These are phyloP conservation scores for Tachycineta bicolor DNA, from an alignment of 2,113 vertebrate species.

Conservation along the genomic window DNA sequence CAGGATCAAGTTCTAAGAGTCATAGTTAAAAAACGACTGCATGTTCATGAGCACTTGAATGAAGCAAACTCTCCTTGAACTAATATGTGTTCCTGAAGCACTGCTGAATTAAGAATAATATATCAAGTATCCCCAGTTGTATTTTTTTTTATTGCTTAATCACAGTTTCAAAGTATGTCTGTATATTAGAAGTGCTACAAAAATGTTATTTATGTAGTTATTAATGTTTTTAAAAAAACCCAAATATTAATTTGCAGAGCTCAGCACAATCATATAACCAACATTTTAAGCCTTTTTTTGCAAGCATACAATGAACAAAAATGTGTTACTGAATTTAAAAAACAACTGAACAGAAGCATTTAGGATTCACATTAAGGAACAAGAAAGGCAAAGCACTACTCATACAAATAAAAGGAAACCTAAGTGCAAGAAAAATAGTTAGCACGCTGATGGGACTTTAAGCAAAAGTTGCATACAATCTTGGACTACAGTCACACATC, in stretches of 20 bases:
- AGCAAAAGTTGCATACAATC: neutral
- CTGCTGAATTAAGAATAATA: neutral
- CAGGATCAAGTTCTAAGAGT: neutral
- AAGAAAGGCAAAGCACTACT: neutral
- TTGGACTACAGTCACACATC: neutral
- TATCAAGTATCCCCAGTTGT: neutral
- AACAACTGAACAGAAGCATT: neutral
- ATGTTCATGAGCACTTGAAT: neutral
- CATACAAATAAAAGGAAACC: neutral
- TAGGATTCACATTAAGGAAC: neutral
- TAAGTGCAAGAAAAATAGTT: neutral
- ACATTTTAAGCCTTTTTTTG: neutral
- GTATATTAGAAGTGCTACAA: neutral
- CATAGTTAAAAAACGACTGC: neutral
- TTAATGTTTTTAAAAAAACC: neutral
- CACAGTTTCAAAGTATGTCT: neutral
- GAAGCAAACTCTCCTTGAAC: neutral
- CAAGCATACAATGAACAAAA: neutral
- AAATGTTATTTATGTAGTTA: neutral
- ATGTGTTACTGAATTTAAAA: neutral
- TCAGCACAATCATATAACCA: neutral
- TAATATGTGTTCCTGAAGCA: neutral
- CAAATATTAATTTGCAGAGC: neutral
- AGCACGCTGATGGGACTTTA: neutral
- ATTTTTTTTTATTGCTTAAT: neutral